Conservation (phyloP, 2,113 vertebrate species). For the Cardinalis cardinalis region DNA sequence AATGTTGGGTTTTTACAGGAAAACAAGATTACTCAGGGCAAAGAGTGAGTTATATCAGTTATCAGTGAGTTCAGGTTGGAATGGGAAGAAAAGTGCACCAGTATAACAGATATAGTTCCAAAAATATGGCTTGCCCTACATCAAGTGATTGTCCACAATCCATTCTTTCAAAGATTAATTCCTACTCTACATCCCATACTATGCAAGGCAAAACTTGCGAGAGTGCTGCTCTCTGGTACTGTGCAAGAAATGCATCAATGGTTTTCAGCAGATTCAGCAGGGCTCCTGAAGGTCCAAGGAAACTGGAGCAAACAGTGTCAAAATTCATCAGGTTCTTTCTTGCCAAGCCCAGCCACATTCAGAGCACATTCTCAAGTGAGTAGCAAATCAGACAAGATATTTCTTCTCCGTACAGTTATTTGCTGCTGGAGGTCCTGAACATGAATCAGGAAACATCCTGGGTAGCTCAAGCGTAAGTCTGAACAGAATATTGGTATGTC, state of each 20-base stretch:
- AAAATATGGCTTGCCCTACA: background rate
- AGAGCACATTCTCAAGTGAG: background rate
- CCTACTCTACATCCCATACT: background rate
- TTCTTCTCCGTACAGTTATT: background rate
- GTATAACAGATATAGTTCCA: background rate
- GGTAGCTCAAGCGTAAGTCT: background rate
- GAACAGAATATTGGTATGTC: background rate
- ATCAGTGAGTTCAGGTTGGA: background rate
- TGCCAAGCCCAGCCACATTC: background rate
- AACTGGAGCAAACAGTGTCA: background rate
- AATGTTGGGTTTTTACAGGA: background rate
- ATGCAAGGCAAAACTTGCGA: background rate
- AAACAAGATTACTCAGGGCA: background rate
- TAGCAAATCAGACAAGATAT: background rate
- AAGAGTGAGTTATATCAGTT: background rate
- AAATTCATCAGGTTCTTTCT: background rate
- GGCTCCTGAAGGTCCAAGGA: background rate
- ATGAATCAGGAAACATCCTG: background rate
- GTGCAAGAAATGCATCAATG: background rate
- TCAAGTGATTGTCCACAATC: background rate
- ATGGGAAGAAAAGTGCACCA: background rate
- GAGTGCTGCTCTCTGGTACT: background rate
- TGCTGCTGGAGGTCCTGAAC: background rate
- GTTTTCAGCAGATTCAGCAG: background rate
- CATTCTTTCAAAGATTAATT: background rate